phyloP scores from a whole-genome alignment of 2,888 invertebrate genomes.

The Anarsia innoxiella region DNA sequence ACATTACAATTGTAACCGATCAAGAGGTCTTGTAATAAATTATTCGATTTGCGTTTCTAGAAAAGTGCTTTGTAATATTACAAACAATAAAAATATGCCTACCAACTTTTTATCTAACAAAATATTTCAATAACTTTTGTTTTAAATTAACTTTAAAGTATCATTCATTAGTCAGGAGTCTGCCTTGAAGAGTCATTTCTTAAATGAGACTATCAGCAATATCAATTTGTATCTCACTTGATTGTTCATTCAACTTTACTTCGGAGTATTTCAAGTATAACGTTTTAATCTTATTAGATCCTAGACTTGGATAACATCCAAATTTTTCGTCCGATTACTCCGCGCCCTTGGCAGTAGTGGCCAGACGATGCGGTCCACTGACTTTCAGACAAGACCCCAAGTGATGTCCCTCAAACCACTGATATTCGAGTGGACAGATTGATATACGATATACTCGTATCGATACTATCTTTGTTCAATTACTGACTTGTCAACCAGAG shows the following conservation, averaged over 20 bases:
- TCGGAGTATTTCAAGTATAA: constrained; percentile 1
- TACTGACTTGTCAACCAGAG: constrained; percentile 12
- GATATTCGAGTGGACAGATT: constrained; percentile 13
- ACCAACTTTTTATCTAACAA: too few relatives aligned
- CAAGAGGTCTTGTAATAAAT: too few relatives aligned
- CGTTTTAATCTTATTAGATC: constrained; percentile 7
- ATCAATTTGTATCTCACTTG: background rate
- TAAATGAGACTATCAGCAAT: background rate
- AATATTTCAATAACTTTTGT: too few relatives aligned
- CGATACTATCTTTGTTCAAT: constrained; percentile 15
- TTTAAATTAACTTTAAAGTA: too few relatives aligned
- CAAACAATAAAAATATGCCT: too few relatives aligned
- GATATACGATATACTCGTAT: constrained; percentile 14
- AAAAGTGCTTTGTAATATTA: too few relatives aligned
- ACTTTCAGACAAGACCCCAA: constrained; percentile 10
- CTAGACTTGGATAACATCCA: constrained; percentile 25
- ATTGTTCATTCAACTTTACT: constrained; percentile 3
- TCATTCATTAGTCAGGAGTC: too few relatives aligned
- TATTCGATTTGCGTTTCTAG: too few relatives aligned
- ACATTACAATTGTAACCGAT: too few relatives aligned
- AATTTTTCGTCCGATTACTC: constrained; percentile 37
- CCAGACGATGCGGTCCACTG: constrained; percentile 14
- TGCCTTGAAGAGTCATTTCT: too few relatives aligned
- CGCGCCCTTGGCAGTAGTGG: constrained; percentile 22
- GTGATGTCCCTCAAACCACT: constrained; percentile 8